These are phyloP conservation scores for Drosophila villosipedis DNA, from an alignment of 2,888 invertebrate species.

Conservation along the genomic window DNA sequence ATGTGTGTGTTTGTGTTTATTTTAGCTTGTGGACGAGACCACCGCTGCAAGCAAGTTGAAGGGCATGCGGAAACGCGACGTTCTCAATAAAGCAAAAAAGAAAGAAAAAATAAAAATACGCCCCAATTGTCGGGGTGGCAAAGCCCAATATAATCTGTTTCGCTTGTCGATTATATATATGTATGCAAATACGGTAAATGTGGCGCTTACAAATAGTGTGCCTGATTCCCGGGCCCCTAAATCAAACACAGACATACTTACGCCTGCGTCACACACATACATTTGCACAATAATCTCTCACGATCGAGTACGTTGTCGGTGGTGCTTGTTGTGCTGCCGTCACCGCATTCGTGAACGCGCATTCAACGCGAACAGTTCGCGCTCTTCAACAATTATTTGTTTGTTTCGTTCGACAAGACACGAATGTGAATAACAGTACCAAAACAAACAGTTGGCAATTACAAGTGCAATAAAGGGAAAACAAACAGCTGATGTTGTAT, in stretches of 20 bases:
- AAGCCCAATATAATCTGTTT: conserved; percentile 12
- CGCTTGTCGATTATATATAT: conserved; percentile 32
- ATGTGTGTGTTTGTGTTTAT: conserved; percentile 29
- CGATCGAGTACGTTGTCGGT: conserved; percentile 33
- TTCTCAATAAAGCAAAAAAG: conserved; percentile 26
- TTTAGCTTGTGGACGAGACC: conserved; percentile 18
- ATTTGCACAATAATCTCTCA: conserved; percentile 24
- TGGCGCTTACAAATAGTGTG: conserved; percentile 42
- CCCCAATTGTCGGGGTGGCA: conserved; percentile 14
- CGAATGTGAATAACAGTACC: conserved; percentile 43
- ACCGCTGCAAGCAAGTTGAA: conserved; percentile 52
- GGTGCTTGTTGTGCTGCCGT: conserved; percentile 10
- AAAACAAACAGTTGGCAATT: conserved; percentile 49
- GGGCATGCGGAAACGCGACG: conserved; percentile 57
- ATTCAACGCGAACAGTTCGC: conserved; percentile 52
- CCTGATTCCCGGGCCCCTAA: conserved; percentile 28
- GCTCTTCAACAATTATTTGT: conserved; percentile 5
- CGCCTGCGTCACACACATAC: conserved; percentile 10
- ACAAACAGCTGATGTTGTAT: conserved; percentile 30
- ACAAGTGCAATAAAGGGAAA: conserved; percentile 30
- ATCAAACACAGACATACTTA: conserved; percentile 15
- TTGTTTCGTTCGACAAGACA: conserved; percentile 26
- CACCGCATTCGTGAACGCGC: conserved; percentile 51
- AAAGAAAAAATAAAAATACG: conserved; percentile 4
- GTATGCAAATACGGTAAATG: conserved; percentile 31